A percentile compares a stretch with the other conserved stretches of the same genome.
Evolutionary conservation across 2,888 invertebrate species (phyloP).

Genomic region (Congeria kusceri): DNA sequence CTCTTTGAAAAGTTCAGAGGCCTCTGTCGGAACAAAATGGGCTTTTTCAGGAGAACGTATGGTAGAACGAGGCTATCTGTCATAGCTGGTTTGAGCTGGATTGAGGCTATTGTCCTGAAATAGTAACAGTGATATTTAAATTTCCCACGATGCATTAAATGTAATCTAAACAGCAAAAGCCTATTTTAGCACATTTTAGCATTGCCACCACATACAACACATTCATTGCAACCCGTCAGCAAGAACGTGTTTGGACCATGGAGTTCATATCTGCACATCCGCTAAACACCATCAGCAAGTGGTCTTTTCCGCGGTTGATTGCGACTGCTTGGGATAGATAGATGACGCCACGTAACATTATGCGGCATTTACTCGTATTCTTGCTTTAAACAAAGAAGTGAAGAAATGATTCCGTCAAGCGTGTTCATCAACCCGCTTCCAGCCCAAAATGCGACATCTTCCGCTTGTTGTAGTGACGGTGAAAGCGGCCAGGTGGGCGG

Average conservation of each 20-base stretch:
- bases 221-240: conserved; percentile 10
- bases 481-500: too few species aligned
- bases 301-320: conserved; percentile 46
- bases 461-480: too few species aligned
- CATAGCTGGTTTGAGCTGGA: conserved; percentile 22
- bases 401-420: too few species aligned
- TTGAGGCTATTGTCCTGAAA: not conserved
- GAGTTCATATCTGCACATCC: conserved; percentile 6
- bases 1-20: conserved; percentile 12
- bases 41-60: conserved; percentile 21
- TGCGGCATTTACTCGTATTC: conserved; percentile 47
- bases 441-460: too few species aligned
- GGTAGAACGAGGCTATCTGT: conserved; percentile 26
- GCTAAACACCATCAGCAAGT: conserved; percentile 43
- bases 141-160: too few species aligned
- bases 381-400: too few species aligned
- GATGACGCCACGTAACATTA: conserved; percentile 41
- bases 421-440: too few species aligned
- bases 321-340: conserved; percentile 42
- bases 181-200: not conserved
- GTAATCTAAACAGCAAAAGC: not conserved
- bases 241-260: conserved; percentile 8
- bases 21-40: conserved; percentile 10
- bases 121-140: conserved; percentile 2
- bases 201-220: not conserved